phyloP scores from a whole-genome alignment of 2,888 invertebrate genomes.

The Oligia fasciuncula region DNA sequence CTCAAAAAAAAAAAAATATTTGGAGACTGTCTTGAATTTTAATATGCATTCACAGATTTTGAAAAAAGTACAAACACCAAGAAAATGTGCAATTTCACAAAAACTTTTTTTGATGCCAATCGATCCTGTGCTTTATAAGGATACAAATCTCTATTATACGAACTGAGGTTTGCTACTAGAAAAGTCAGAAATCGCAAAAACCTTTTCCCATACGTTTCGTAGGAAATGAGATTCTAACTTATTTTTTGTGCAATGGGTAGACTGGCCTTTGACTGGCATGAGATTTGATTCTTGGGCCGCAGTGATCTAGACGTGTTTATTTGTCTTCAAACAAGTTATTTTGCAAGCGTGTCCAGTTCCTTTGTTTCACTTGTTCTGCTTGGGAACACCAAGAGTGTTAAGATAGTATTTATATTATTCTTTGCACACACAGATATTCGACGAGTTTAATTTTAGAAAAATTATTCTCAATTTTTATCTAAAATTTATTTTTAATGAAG shows the following conservation, averaged over 20 bases:
- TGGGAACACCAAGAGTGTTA: neutral
- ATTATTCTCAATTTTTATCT: neutral
- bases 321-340: neutral
- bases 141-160: neutral
- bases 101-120: neutral
- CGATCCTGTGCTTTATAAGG: neutral
- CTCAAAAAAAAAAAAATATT: too few species aligned
- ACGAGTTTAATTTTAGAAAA: too few species aligned
- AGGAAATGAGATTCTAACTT: neutral
- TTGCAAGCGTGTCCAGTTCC: neutral
- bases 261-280: neutral
- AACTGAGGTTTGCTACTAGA: neutral
- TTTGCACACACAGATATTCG: too few species aligned
- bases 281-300: neutral
- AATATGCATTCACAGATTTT: neutral
- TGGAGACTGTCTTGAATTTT: neutral
- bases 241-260: neutral
- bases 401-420: too few species aligned
- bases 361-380: neutral
- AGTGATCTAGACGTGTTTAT: neutral
- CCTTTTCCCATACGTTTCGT: neutral
- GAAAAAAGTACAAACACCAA: neutral
- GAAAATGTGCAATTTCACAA: neutral
- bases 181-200: neutral
- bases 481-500: neutral